Conservation (phyloP, 2,113 vertebrate genomes). For the Falcunculus frontatus region DNA sequence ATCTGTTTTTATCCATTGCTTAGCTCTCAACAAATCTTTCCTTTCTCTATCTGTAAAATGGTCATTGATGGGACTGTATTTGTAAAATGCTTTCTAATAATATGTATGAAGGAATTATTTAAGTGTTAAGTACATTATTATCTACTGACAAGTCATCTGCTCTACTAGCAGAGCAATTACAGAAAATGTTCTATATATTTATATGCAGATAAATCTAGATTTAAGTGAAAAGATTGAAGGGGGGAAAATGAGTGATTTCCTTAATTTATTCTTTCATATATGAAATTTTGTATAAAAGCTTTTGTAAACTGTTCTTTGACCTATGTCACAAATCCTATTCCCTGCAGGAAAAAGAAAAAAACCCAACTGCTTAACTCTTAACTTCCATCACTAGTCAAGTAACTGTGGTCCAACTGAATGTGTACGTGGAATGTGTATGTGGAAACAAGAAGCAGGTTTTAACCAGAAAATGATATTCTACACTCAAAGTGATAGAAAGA, state of each 20-base stretch:
- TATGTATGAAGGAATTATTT: background rate
- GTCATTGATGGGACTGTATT: background rate
- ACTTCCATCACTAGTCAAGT: background rate
- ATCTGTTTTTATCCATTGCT: background rate
- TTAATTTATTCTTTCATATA: background rate
- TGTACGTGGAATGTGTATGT: background rate
- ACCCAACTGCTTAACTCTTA: background rate
- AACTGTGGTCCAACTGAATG: background rate
- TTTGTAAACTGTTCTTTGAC: background rate
- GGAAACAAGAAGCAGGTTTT: background rate
- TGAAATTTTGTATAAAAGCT: background rate
- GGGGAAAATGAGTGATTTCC: background rate
- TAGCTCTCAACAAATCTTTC: background rate
- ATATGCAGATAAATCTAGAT: background rate
- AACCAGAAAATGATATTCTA: background rate
- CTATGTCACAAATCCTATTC: background rate
- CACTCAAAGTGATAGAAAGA: background rate
- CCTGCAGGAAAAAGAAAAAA: background rate
- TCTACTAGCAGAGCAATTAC: background rate
- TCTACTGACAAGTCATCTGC: background rate
- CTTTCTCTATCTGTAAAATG: background rate
- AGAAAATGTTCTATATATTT: background rate
- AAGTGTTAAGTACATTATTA: background rate
- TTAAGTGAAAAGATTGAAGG: background rate
- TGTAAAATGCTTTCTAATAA: background rate